Evolutionary conservation across 2,888 invertebrate genomes (phyloP), one percentile per base, ranked within the genome.

Genomic region (Chouioia cunea): DNA sequence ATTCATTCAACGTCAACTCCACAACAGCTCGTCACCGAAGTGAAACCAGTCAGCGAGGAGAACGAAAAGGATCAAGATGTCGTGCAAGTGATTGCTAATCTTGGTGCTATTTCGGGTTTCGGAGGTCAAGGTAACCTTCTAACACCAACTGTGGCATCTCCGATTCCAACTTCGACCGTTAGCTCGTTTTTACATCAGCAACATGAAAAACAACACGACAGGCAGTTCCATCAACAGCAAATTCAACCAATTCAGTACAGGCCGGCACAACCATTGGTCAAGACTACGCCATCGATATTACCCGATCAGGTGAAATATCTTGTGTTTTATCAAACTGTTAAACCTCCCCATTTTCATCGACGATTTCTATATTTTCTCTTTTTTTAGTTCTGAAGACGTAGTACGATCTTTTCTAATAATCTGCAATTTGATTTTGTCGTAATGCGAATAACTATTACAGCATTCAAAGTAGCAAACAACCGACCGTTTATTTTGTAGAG

Each of bases 1-100:
- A n/a, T 53, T n/a, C 46, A 22, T 15, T 2, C 4, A 18, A 16
- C 4, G 44, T 46, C 65, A 1, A 59, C 67, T 22, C 48, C 20
- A 1, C 68, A 65, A 14, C 65, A 65, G 3, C 53, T 59, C 0
- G 56, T 60, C 2, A 23, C 50, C 56, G 36, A 77, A 3, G 59
- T 81, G 12, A 83, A 81, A 65, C 83, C 83, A 0, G 83, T 83
- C 15, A 83, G 72, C 75, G 83, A 83, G 60, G 82, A 81, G 1
- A 73, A 75, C 53, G 81, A 81, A 2, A 81, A 79, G 2, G 77
- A 76, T 23, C 78, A 78, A 36, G 74, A 78, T 36, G 73, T 77
- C 0, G 76, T 73, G 0, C 77, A 77, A 20, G 75, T 77, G 10
- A 75, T 78, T 6, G 76, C 76, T 0, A 78, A 77, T 44, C 76